Evolutionary conservation across 2,888 invertebrate species (phyloP), one percentile per base, ranked within the genome.

Genomic region (Danaus chrysippus): DNA sequence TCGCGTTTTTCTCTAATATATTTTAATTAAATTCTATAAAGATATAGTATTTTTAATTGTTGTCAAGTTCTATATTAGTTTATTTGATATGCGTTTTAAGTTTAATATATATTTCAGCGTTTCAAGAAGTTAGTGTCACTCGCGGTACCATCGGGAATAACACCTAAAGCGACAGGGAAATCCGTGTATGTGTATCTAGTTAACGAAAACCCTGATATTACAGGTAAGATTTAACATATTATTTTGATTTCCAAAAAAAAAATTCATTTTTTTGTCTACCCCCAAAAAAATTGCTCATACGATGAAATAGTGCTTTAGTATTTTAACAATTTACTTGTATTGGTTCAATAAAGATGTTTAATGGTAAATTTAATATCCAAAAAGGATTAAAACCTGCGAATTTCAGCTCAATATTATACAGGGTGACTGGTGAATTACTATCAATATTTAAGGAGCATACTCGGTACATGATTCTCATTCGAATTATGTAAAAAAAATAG

Each of bases 81-180:
- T n/a, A n/a, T n/a, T n/a, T 13, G 13, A 3, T 49, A 49, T 1
- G 17, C 17, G 11, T 41, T 23, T 34, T 15, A 52, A 17, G 13
- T 15, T 56, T n/a, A 23, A 11, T 75, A 62, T 68, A 9, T 10
- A 52, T 79, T 77, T n/a, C 79, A 91, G 90, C 81, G 87, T 63
- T 88, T 89, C 68, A 83, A 82, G 67, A 70, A 70, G 2, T 52
- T 79, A 53, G 70, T 86, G 0, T 70, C 72, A 0, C 54, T 72
- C 54, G 58, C 76, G 0, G 72, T 88, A 12, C 89, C 90, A 0
- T 71, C 70, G 13, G 86, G 83, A 0, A 42, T 77, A 44, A 72
- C 75, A 0, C 81, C 85, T 1, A 87, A 86, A 69, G 63, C 75
- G 0, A 77, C 79, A 11, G 90, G 90, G 13, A 91, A 91, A 69